phyloP scores from a whole-genome alignment of 2,797 vertebrate species.

The Anolis apletophallus region DNA sequence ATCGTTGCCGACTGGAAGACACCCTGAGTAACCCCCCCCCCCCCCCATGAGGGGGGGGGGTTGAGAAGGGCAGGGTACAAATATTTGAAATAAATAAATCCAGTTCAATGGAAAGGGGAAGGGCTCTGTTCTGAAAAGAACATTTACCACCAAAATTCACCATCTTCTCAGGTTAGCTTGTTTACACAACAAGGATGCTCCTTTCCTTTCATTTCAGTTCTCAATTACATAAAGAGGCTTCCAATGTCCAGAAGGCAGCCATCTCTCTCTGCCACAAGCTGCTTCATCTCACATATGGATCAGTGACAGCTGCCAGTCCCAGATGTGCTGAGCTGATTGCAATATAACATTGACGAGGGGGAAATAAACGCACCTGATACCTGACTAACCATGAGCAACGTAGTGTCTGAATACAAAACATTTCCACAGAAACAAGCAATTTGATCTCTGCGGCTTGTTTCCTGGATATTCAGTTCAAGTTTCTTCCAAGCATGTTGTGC shows the following conservation, averaged over 20 bases:
- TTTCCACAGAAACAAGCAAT: background rate
- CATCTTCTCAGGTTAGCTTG: background rate
- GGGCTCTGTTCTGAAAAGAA: background rate
- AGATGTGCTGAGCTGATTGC: background rate
- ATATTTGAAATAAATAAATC: no score
- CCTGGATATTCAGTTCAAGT: background rate
- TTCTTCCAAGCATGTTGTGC: background rate
- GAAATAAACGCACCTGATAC: background rate
- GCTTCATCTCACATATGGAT: background rate
- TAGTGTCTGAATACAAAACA: background rate
- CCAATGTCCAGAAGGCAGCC: background rate
- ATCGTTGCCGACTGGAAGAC: no score
- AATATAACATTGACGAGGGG: background rate
- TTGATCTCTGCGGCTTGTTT: background rate
- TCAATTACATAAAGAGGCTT: background rate
- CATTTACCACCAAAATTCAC: background rate
- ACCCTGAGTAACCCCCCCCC: no score
- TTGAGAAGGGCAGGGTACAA: no score
- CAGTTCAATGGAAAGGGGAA: background rate
- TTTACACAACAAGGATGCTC: background rate
- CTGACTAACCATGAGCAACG: background rate
- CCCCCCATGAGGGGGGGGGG: no score
- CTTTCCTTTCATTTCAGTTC: background rate
- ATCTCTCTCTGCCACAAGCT: background rate
- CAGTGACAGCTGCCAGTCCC: slow-evolving; percentile 1